These are phyloP conservation scores for Zaprionus vittiger DNA, from an alignment of 1,140 invertebrate genomes.

Conservation along the genomic window DNA sequence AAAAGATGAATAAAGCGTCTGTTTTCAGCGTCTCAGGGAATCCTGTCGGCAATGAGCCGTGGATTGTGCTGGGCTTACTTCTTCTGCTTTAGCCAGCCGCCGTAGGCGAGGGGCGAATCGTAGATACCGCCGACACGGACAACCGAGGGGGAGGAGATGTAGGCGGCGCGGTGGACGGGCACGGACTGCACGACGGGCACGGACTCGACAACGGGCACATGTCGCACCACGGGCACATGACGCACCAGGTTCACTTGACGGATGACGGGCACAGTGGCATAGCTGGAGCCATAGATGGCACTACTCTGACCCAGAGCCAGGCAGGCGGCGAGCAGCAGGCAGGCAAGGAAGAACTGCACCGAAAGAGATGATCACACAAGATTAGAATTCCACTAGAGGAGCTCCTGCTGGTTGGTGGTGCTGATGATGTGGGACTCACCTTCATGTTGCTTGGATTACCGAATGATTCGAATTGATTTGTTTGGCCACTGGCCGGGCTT, in stretches of 20 bases:
- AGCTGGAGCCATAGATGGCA: slow-evolving; percentile 55
- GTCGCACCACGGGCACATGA: slow-evolving; percentile 40
- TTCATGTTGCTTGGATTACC: slow-evolving; percentile 60
- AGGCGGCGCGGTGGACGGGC: slow-evolving; percentile 42
- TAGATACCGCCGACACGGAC: slow-evolving; percentile 56
- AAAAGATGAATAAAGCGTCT: slow-evolving; percentile 10
- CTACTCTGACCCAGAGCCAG: slow-evolving; percentile 64
- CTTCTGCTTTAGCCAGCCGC: slow-evolving; percentile 67
- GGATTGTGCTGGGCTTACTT: slow-evolving; percentile 19
- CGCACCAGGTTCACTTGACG: slow-evolving; percentile 41
- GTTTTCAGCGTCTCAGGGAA: neutral
- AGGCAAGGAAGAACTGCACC: slow-evolving; percentile 63
- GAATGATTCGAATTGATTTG: slow-evolving; percentile 61
- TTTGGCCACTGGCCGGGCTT: slow-evolving; percentile 28
- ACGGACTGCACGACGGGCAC: slow-evolving; percentile 38
- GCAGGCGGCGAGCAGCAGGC: slow-evolving; percentile 59
- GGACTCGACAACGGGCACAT: slow-evolving; percentile 48
- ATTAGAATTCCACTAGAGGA: neutral
- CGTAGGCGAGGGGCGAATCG: slow-evolving; percentile 62
- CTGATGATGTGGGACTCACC: slow-evolving; percentile 44
- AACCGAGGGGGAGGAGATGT: slow-evolving; percentile 45
- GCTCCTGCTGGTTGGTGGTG: no score
- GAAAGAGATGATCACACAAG: neutral
- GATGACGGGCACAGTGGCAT: slow-evolving; percentile 41
- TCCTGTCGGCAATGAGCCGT: neutral